Conservation (phyloP, 2,113 vertebrate genomes). For the Potamarius usumacintae region DNA sequence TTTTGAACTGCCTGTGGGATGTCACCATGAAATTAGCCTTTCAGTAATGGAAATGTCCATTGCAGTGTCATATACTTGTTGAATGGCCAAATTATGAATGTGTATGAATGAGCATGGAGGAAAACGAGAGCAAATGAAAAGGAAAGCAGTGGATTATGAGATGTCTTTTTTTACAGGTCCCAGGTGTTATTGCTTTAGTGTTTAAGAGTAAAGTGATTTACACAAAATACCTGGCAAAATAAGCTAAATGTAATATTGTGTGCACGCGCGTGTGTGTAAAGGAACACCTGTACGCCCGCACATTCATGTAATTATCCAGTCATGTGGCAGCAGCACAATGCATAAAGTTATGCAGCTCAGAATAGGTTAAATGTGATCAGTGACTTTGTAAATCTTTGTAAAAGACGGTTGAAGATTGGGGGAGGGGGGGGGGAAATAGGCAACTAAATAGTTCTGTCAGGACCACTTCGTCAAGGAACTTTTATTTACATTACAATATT, state of each 20-base stretch:
- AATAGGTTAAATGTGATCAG: too few species aligned
- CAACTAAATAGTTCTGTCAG: too few species aligned
- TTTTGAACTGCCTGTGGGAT: constrained; percentile 1
- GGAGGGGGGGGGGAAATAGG: too few species aligned
- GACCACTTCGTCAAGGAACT: too few species aligned
- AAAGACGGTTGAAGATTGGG: too few species aligned
- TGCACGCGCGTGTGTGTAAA: not conserved
- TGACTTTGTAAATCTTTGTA: too few species aligned
- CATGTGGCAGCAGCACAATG: not conserved
- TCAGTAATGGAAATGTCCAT: not conserved
- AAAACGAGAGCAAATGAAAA: constrained; percentile 13
- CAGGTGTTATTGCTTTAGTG: not conserved
- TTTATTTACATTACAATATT: too few species aligned
- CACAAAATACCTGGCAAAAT: not conserved
- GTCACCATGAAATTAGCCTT: not conserved
- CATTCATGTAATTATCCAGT: not conserved
- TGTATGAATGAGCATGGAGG: not conserved
- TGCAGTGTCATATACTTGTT: not conserved
- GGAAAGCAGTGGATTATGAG: not conserved
- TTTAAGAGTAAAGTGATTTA: not conserved
- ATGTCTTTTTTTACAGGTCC: not conserved
- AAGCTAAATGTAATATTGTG: not conserved
- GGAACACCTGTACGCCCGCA: not conserved
- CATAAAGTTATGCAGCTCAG: not conserved
- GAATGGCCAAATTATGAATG: not conserved